Percentiles rank a stretch among this genome's conserved stretches.
phyloP scores from a whole-genome alignment of 2,888 invertebrate genomes.

The Onchidella celtica region DNA sequence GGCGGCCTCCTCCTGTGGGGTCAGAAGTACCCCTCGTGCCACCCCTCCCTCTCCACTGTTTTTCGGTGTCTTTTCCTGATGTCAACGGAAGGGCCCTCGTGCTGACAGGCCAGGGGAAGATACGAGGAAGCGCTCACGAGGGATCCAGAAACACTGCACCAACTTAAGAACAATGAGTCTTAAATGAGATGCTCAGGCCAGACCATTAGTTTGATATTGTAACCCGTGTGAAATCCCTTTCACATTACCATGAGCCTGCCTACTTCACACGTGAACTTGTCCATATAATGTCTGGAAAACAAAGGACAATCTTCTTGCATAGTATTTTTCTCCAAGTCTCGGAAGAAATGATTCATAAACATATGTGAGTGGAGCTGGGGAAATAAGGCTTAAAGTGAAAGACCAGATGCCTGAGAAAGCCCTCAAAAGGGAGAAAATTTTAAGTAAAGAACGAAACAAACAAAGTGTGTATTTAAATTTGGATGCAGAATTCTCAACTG shows the following conservation, averaged over 20 bases:
- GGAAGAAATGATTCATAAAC: no score
- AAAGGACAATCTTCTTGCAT: no score
- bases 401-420: no score
- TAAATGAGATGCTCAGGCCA: constrained; percentile 34
- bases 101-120: constrained; percentile 28
- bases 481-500: no score
- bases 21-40: constrained; percentile 15
- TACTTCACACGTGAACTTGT: neutral
- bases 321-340: no score
- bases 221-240: constrained; percentile 1
- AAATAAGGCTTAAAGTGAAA: no score
- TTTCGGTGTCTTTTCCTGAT: constrained; percentile 35
- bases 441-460: no score
- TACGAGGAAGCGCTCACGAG: constrained; percentile 3
- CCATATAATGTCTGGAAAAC: no score
- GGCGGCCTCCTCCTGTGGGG: neutral
- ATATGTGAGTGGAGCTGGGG: no score
- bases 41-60: constrained; percentile 14
- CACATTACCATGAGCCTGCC: neutral
- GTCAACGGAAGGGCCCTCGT: constrained; percentile 32
- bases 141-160: constrained; percentile 17
- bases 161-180: constrained; percentile 35
- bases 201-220: constrained; percentile 21
- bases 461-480: no score
- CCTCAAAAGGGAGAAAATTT: no score